Conservation (phyloP, 1,140 invertebrate genomes). For the Drosophila parvula region DNA sequence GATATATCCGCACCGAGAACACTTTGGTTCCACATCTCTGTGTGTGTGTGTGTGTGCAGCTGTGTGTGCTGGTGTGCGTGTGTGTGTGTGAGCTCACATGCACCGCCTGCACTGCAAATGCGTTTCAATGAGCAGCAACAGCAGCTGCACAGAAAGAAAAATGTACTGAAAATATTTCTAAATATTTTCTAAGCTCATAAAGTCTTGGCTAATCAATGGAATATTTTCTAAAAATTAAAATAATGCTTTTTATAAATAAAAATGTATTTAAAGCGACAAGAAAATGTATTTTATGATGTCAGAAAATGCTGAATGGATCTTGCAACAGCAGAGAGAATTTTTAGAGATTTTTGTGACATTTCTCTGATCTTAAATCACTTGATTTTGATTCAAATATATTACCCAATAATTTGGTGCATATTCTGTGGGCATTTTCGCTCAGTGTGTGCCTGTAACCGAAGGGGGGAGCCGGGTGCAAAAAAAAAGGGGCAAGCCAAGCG, state of each 20-base stretch:
- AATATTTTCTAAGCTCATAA: neutral
- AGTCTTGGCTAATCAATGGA: no score
- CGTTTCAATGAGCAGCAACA: slow-evolving; percentile 68
- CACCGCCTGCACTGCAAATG: slow-evolving; percentile 55
- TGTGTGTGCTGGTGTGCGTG: slow-evolving; percentile 10
- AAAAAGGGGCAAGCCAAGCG: slow-evolving; percentile 12
- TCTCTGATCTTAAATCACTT: no score
- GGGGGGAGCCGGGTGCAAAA: slow-evolving; percentile 7
- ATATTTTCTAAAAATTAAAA: neutral
- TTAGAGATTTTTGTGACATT: neutral
- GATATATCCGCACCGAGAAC: slow-evolving; percentile 30
- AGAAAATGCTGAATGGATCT: no score
- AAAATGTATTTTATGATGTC: no score
- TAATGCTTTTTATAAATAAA: no score
- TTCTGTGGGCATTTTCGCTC: neutral
- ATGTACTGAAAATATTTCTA: neutral
- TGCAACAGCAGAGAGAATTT: neutral
- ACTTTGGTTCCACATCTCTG: slow-evolving; percentile 11
- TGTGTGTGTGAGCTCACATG: slow-evolving; percentile 20
- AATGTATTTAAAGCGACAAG: no score
- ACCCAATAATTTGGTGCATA: neutral
- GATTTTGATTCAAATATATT: neutral
- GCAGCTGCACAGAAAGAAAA: slow-evolving; percentile 4
- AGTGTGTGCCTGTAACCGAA: slow-evolving; percentile 4
- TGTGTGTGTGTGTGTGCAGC: slow-evolving; percentile 3